phyloP scores from a whole-genome alignment of 2,888 invertebrate species.

The Pristionchus arcanus region DNA sequence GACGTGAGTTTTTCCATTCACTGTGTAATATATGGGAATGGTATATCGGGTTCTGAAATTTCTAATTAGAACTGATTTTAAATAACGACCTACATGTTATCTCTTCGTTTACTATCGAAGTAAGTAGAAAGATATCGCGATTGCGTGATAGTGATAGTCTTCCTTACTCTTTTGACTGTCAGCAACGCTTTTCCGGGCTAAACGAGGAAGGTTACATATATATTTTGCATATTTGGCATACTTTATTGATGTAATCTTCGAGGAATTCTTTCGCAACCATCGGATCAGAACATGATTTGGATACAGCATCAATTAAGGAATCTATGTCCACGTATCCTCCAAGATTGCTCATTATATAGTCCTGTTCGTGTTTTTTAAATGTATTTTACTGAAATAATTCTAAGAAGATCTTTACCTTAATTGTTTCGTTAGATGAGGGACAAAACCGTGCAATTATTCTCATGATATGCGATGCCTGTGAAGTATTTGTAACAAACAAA shows the following conservation, averaged over 20 bases:
- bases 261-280: neutral
- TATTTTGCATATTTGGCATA: too few relatives aligned
- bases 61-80: neutral
- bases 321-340: neutral
- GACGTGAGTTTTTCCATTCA: neutral
- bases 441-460: neutral
- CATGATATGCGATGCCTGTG: neutral
- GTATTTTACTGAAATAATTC: neutral
- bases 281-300: neutral
- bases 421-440: neutral
- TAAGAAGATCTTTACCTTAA: neutral
- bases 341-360: neutral
- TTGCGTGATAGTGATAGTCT: neutral
- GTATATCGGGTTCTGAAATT: conserved; percentile 1
- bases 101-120: neutral
- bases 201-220: neutral
- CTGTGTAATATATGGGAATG: neutral
- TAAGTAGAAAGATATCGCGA: neutral
- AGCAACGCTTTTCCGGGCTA: neutral
- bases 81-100: neutral
- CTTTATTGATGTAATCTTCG: neutral
- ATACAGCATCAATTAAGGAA: neutral
- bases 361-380: neutral
- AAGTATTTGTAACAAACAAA: neutral
- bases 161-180: neutral